Evolutionary conservation across 2,797 vertebrate genomes (phyloP).

Genomic region (Fringilla coelebs): DNA sequence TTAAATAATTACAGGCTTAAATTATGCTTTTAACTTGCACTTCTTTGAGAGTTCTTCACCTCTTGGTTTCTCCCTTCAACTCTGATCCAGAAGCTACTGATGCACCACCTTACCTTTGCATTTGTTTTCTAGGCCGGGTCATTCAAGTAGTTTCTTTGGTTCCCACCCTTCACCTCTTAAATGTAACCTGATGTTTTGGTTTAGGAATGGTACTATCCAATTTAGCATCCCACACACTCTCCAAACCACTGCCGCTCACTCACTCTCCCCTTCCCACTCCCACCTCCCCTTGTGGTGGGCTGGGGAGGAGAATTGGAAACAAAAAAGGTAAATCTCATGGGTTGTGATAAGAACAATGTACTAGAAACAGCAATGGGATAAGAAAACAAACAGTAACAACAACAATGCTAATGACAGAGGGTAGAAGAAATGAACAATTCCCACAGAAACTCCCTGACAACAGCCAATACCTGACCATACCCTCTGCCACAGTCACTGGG

Average conservation of each 20-base stretch:
- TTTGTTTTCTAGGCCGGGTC: neutral
- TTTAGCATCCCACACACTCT: neutral
- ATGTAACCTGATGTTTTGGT: neutral
- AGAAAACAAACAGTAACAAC: neutral
- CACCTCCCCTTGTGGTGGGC: neutral
- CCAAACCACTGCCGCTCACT: neutral
- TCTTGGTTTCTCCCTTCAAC: neutral
- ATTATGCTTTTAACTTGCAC: slow-evolving; percentile 18
- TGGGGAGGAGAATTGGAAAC: neutral
- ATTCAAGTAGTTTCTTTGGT: neutral
- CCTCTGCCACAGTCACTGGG: rapidly evolving
- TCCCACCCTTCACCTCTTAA: neutral
- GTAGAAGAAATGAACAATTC: neutral
- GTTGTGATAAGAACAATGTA: neutral
- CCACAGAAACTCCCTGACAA: neutral
- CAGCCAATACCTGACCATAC: neutral
- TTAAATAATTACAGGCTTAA: slow-evolving; percentile 6
- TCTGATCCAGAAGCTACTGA: neutral
- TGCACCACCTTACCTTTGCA: neutral
- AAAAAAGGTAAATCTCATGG: neutral
- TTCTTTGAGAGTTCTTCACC: slow-evolving; percentile 1
- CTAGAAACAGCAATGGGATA: neutral
- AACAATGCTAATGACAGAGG: neutral
- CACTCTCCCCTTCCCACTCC: neutral
- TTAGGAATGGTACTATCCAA: neutral